A percentile compares a stretch with the other conserved stretches of the same genome.
phyloP scores from a whole-genome alignment of 2,113 vertebrate species.

The Synodontis membranacea region DNA sequence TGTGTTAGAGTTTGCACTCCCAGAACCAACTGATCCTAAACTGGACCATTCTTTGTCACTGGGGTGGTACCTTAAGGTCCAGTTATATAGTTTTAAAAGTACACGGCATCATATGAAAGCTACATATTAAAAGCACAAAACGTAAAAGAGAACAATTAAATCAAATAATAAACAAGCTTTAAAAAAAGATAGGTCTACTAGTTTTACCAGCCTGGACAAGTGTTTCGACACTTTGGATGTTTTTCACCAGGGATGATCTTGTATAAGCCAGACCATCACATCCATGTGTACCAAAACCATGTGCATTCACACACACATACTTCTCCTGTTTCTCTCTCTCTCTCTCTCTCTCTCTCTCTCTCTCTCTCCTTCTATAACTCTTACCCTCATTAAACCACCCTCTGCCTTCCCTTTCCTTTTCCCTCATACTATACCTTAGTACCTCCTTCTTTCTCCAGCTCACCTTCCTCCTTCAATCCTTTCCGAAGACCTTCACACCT shows the following conservation, averaged over 20 bases:
- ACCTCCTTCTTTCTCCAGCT: background rate
- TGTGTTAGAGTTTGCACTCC: background rate
- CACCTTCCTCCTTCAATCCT: background rate
- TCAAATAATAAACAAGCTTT: background rate
- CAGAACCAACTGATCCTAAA: background rate
- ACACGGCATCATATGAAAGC: background rate
- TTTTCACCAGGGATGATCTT: no score
- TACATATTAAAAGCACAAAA: background rate
- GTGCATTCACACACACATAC: no score
- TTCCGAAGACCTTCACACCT: no score
- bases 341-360: slow-evolving; percentile 32
- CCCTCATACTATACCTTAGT: background rate
- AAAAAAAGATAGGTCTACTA: background rate
- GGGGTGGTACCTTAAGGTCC: background rate
- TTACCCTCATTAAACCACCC: background rate
- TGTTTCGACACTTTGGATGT: background rate
- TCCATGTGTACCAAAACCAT: no score
- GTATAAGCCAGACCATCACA: no score
- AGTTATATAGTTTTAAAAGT: background rate
- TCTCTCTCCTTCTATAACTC: slow-evolving; percentile 24
- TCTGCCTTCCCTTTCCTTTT: background rate
- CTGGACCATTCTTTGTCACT: background rate
- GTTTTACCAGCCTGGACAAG: background rate
- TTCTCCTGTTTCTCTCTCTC: no score
- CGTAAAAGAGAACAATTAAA: background rate